These are phyloP conservation scores for Petroica traversi DNA, from an alignment of 2,113 vertebrate genomes.

Conservation along the genomic window DNA sequence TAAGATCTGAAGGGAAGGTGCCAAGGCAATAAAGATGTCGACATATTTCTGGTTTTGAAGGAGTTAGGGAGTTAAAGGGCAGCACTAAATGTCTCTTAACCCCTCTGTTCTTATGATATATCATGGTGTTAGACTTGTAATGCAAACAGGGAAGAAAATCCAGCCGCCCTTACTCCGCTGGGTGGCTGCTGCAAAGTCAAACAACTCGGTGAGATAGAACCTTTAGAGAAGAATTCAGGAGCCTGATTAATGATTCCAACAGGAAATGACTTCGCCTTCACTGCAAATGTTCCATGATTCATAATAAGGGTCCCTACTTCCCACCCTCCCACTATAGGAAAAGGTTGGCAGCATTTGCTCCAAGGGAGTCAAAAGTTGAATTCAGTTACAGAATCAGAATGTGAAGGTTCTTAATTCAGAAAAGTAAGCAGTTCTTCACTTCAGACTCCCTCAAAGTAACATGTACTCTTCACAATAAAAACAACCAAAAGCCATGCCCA, in stretches of 20 bases:
- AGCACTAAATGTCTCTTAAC: background rate
- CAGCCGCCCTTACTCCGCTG: background rate
- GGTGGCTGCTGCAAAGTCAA: background rate
- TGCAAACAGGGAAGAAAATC: background rate
- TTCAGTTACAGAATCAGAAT: background rate
- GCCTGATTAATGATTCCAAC: background rate
- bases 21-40: background rate
- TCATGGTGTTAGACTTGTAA: background rate
- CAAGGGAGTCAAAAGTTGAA: background rate
- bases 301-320: background rate
- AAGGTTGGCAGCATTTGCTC: background rate
- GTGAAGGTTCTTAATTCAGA: background rate
- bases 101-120: background rate
- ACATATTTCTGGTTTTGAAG: background rate
- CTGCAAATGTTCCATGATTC: background rate
- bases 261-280: background rate
- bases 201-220: background rate
- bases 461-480: background rate
- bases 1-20: background rate
- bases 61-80: background rate
- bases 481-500: fast-evolving
- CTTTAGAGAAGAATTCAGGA: background rate
- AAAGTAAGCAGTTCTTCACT: background rate
- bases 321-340: background rate
- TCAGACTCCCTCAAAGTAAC: background rate